A percentile compares a stretch with the other conserved stretches of the same genome.
Evolutionary conservation across 2,797 vertebrate species (phyloP).

Genomic region (Xenentodon cancila): DNA sequence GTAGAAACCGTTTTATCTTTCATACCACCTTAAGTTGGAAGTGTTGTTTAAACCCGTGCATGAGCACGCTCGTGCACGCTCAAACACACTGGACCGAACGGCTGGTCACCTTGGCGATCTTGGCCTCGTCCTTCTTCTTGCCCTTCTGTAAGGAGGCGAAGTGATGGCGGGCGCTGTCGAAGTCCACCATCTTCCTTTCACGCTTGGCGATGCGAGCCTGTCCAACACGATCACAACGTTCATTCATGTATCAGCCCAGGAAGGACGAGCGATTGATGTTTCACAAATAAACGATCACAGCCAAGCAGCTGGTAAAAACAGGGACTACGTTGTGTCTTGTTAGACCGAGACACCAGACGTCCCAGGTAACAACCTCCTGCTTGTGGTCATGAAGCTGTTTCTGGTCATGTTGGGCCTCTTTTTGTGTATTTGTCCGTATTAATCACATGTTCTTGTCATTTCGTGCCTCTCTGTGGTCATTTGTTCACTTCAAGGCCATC

Average conservation of each 20-base stretch:
- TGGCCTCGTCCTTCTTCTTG: conserved; percentile 94
- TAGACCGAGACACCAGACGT: too few relatives aligned
- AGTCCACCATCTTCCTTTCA: conserved; percentile 96
- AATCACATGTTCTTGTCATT: too few relatives aligned
- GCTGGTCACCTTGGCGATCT: conserved; percentile 88
- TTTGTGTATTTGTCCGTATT: too few relatives aligned
- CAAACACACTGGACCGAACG: background rate
- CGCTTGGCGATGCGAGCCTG: conserved; percentile 95
- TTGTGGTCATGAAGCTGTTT: too few relatives aligned
- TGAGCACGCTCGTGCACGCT: conserved; percentile 3
- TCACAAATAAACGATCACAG: too few relatives aligned
- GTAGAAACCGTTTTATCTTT: too few relatives aligned
- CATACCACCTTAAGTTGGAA: conserved; percentile 28
- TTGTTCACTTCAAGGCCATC: background rate
- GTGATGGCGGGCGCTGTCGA: conserved; percentile 95
- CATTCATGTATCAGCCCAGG: too few relatives aligned
- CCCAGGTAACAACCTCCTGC: too few relatives aligned
- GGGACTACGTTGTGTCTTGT: too few relatives aligned
- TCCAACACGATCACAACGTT: background rate
- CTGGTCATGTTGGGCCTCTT: too few relatives aligned
- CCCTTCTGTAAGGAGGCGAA: conserved; percentile 93
- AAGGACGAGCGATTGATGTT: too few relatives aligned
- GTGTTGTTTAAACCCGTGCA: conserved; percentile 5
- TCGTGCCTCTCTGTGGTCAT: background rate
- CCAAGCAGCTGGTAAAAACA: too few relatives aligned